Base-by-base conservation (phyloP, 2,888 invertebrate species). In the Cepaea hortensis region DNA sequence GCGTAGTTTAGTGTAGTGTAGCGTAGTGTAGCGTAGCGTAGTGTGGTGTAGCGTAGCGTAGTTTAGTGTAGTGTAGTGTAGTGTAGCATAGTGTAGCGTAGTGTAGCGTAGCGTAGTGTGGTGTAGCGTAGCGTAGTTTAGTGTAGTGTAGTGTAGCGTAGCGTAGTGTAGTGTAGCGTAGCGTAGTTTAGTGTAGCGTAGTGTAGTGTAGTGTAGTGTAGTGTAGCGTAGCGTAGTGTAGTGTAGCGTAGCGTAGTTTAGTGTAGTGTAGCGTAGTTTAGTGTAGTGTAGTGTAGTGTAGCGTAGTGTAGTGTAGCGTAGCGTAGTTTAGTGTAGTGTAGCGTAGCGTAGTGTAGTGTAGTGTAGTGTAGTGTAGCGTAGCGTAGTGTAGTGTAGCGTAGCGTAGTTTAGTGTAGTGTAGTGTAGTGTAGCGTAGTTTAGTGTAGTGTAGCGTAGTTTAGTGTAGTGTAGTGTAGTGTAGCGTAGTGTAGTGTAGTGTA, bases 351-450 rank as follows among this genome's bases (percentile, higher is more conserved):
- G 15, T 65, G 65, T 18, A 20, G 68, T 68, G 68, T 20, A 6
- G 68, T 68, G 13, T n/a, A 68, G 18, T 68, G 18, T 18, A 6
- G 68, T 68, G 65, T 18, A 13, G 65, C 2, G 65, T 18, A 65
- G 65, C 2, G 65, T 65, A 65, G 2, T 65, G 65, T 65, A 13
- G 65, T 65, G 65, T 18, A 13, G 65, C 18, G 2, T 18, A 65
- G 11, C 3, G 18, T 9, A 15, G 68, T 68, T 3, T 68, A 18
- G 68, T 68, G 68, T n/a, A 18, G 68, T 68, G 68, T 6, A 18
- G 68, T 3, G 0, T 15, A 68, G 68, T 68, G 68, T 18, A 65
- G 65, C 3, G 73, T 83, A 86, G 83, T 77, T 61, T 77, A 65
- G 86, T 84, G 61, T 70, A 55, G 86, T 48, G 18, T 7, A 13